Base-by-base conservation (phyloP, 1,140 invertebrate species). In the Leptopilina clavipes region DNA sequence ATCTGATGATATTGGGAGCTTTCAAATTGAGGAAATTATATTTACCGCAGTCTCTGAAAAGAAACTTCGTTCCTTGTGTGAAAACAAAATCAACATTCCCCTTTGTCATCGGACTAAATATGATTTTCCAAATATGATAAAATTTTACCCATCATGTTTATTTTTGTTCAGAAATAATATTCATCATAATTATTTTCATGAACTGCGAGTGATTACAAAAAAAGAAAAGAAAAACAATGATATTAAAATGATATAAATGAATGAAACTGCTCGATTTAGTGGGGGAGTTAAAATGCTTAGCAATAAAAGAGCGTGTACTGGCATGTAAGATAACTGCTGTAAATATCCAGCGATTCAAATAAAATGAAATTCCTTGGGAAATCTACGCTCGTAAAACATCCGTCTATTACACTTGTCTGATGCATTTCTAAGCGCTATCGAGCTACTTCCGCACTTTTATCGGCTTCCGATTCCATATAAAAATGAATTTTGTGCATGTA, bases 401-500 rank as follows among this genome's bases (percentile, higher is more conserved):
- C 22, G 22, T 65, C 59, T 65, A 65, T 65, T 65, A 31, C 59
- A 65, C 59, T 65, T 65, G 59, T 65, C 59, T 65, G 59, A 65
- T 65, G 59, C 59, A 65, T 65, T 65, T 65, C 59, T 65, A 65
- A 65, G 25, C 59, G 59, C 22, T 65, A 65, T 65, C 59, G 25
- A 65, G 59, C 59, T 65, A 65, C 59, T 65, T 65, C 59, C 59
- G 59, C 59, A 65, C 59, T 65, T 65, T 65, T 65, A 65, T 65
- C 59, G 59, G 59, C 59, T 65, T 65, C 59, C 59, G 22, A 65
- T 65, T 65, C 59, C 59, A 65, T 65, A 65, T 65, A 65, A 65
- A 65, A 65, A 65, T 65, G 59, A 65, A 65, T 65, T 65, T 22
- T 31, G 22, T 65, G 59, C 31, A 65, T 65, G 59, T 65, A 31